Percentiles rank a stretch among this genome's conserved stretches.
Conservation (phyloP, 2,797 vertebrate genomes). For the Anguilla megastoma region DNA sequence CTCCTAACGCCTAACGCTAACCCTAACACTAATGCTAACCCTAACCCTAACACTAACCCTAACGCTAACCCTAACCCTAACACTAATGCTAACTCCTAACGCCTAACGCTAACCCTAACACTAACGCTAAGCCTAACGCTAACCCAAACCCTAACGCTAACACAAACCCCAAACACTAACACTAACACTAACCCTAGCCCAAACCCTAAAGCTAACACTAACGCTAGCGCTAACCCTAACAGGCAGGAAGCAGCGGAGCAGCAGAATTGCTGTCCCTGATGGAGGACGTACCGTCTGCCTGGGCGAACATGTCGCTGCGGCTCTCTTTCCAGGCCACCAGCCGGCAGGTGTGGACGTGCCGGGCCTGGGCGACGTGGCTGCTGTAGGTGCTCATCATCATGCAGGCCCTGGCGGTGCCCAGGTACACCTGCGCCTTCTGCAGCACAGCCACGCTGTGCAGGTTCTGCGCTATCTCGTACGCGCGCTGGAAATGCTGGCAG, state of each 20-base stretch:
- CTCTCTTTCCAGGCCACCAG: conserved; percentile 77
- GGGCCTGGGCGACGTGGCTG: conserved; percentile 54
- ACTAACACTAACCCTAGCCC: too few species aligned
- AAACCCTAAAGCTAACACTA: too few species aligned
- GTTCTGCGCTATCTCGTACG: conserved; percentile 65
- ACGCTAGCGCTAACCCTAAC: not conserved
- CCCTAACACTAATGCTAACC: too few species aligned
- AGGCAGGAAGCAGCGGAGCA: conserved; percentile 54
- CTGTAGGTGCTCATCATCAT: conserved; percentile 65
- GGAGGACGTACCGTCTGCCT: conserved; percentile 66
- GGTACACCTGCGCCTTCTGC: conserved; percentile 72
- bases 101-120: too few species aligned
- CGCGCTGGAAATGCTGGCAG: conserved; percentile 66
- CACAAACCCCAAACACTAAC: too few species aligned
- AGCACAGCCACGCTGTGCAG: conserved; percentile 54
- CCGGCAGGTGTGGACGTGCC: conserved; percentile 49
- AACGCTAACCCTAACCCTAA: too few species aligned
- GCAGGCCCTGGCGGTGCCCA: conserved; percentile 70
- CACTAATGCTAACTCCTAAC: too few species aligned
- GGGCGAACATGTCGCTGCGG: conserved; percentile 53
- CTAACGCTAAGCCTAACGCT: too few species aligned
- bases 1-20: too few species aligned
- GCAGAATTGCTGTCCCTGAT: conserved; percentile 61
- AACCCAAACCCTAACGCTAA: too few species aligned
- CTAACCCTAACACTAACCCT: too few species aligned